These are phyloP conservation scores for Teleiodes luculella DNA, from an alignment of 2,888 invertebrate genomes.

Conservation along the genomic window DNA sequence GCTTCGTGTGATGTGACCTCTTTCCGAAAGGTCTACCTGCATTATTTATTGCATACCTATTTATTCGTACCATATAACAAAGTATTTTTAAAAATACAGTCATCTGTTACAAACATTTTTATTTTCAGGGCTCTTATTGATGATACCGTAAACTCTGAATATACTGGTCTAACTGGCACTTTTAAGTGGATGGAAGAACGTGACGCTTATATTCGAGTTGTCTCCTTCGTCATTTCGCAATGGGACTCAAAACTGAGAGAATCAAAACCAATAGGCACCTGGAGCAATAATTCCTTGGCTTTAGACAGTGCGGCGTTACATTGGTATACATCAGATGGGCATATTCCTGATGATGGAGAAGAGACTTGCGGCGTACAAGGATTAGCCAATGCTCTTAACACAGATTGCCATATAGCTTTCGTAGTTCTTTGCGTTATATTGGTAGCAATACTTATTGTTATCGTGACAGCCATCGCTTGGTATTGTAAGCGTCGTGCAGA, in stretches of 20 bases:
- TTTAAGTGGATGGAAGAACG: constrained; percentile 54
- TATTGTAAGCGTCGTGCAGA: constrained; percentile 54
- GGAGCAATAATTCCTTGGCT: constrained; percentile 87
- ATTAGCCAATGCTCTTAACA: constrained; percentile 82
- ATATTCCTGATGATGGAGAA: constrained; percentile 83
- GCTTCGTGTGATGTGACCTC: too few relatives aligned
- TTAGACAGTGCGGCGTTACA: constrained; percentile 81
- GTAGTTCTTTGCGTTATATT: constrained; percentile 51
- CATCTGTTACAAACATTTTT: neutral
- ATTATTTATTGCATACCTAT: too few relatives aligned
- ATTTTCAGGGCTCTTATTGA: constrained; percentile 39
- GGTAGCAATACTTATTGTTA: constrained; percentile 39
- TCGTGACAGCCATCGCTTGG: constrained; percentile 43
- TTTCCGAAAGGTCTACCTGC: too few relatives aligned
- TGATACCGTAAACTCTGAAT: constrained; percentile 35
- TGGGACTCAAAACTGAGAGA: constrained; percentile 74
- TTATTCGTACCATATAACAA: too few relatives aligned
- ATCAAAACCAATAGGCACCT: constrained; percentile 82
- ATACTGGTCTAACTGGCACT: constrained; percentile 51
- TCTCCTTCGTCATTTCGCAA: constrained; percentile 71
- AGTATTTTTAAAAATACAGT: too few relatives aligned
- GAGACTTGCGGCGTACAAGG: constrained; percentile 82
- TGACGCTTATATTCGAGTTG: constrained; percentile 26
- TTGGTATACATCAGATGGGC: constrained; percentile 82
- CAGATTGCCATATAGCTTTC: constrained; percentile 86